These are phyloP conservation scores for Isotomurus palustris DNA, from an alignment of 2,888 invertebrate species.

Conservation along the genomic window DNA sequence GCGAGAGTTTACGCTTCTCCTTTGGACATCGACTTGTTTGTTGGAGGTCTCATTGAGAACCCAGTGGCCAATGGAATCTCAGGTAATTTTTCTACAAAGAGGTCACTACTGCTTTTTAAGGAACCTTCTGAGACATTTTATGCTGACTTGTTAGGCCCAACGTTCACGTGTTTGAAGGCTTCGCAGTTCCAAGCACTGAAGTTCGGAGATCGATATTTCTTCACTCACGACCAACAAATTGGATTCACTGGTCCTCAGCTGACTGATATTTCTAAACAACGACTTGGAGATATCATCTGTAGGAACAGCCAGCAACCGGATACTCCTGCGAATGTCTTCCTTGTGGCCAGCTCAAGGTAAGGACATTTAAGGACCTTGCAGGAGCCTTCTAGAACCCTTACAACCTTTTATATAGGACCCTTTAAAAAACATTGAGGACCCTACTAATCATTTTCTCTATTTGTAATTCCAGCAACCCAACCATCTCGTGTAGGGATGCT, in stretches of 20 bases:
- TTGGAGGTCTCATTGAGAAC: slow-evolving; percentile 37
- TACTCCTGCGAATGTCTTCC: slow-evolving; percentile 32
- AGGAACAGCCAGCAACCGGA: slow-evolving; percentile 30
- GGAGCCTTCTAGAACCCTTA: too few species aligned
- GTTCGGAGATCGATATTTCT: slow-evolving; percentile 42
- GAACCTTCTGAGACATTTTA: too few species aligned
- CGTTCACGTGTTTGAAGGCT: slow-evolving; percentile 7
- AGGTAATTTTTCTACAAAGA: too few species aligned
- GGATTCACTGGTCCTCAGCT: slow-evolving; percentile 34
- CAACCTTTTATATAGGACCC: too few species aligned
- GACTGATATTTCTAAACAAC: slow-evolving; percentile 19
- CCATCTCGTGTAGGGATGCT: too few species aligned
- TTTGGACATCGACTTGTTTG: slow-evolving; percentile 39
- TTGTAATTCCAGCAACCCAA: too few species aligned
- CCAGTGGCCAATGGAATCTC: slow-evolving; percentile 24
- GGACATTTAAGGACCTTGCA: too few species aligned
- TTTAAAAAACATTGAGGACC: too few species aligned
- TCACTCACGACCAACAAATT: slow-evolving; percentile 29
- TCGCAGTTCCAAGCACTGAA: slow-evolving; percentile 35
- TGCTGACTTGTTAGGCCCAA: slow-evolving; percentile 1
- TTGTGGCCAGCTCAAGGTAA: slow-evolving; percentile 29
- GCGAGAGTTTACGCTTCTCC: slow-evolving; percentile 23
- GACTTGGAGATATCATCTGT: slow-evolving; percentile 41
- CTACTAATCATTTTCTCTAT: too few species aligned
- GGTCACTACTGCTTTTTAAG: slow-evolving; percentile 30